Conservation (phyloP, 2,113 vertebrate genomes). For the Oreochromis niloticus region DNA sequence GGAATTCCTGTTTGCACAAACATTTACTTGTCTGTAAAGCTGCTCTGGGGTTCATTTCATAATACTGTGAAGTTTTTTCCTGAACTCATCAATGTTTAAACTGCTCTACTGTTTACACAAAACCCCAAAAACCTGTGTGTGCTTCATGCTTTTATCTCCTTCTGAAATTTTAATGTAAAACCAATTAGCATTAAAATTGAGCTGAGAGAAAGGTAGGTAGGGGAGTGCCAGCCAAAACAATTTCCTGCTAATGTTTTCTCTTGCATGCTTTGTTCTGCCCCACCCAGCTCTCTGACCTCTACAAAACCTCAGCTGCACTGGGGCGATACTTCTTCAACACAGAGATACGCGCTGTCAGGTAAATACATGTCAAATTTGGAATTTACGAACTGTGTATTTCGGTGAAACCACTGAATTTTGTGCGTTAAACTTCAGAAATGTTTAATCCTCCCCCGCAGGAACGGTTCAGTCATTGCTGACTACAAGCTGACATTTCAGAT, state of each 20-base stretch:
- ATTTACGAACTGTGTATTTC: neutral
- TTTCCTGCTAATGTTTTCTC: neutral
- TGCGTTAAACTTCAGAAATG: neutral
- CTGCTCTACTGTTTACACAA: neutral
- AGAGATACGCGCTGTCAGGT: conserved; percentile 48
- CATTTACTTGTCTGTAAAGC: neutral
- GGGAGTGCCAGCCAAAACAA: neutral
- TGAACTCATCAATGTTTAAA: neutral
- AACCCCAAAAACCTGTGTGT: neutral
- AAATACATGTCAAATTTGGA: neutral
- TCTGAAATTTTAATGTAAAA: neutral
- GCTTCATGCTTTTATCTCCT: neutral
- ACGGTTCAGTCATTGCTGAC: conserved; percentile 12
- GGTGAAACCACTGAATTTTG: neutral
- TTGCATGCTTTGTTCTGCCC: neutral
- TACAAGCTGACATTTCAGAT: conserved; percentile 65
- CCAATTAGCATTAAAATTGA: neutral
- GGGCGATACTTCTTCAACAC: conserved; percentile 62
- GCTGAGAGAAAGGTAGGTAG: neutral
- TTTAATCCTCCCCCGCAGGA: neutral
- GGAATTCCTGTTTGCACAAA: neutral
- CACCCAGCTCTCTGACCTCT: conserved; percentile 57
- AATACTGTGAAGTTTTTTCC: neutral
- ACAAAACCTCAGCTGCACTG: conserved; percentile 62
- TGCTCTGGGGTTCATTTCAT: neutral